Conservation (phyloP, 2,113 vertebrate species). For the Catharus minimus region DNA sequence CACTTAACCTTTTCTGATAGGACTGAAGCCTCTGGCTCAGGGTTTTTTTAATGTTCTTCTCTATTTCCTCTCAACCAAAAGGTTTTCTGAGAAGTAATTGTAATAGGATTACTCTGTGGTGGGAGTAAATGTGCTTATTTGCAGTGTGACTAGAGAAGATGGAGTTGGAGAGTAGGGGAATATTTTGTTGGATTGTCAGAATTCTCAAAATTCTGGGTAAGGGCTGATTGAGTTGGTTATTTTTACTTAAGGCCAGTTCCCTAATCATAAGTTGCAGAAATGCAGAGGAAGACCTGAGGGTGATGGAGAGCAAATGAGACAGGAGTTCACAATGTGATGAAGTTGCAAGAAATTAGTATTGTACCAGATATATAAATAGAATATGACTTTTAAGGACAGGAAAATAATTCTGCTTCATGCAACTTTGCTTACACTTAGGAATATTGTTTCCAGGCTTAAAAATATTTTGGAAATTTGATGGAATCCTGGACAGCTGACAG, state of each 20-base stretch:
- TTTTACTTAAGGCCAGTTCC: constrained; percentile 33
- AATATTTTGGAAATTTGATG: not conserved
- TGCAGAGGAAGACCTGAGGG: constrained; percentile 7
- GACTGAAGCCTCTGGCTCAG: not conserved
- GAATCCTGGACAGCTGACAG: not conserved
- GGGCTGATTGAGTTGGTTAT: not conserved
- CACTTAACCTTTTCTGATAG: not conserved
- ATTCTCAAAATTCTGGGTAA: not conserved
- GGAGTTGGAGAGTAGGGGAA: not conserved
- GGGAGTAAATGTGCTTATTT: constrained; percentile 33
- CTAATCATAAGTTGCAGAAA: not conserved
- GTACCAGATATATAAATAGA: constrained; percentile 17
- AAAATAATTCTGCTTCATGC: constrained; percentile 13
- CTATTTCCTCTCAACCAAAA: constrained; percentile 7
- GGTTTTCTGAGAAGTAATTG: constrained; percentile 35
- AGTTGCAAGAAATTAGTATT: constrained; percentile 13
- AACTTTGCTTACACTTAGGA: constrained; percentile 13
- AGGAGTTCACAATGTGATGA: constrained; percentile 30
- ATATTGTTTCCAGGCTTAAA: not conserved
- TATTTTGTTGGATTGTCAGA: not conserved
- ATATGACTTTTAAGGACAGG: constrained; percentile 8
- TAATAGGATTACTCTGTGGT: constrained; percentile 4
- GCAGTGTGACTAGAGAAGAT: not conserved
- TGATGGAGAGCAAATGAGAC: constrained; percentile 35
- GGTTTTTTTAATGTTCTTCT: not conserved